A percentile compares a stretch with the other conserved stretches of the same genome.
Evolutionary conservation across 2,888 invertebrate genomes (phyloP).

Genomic region (Strigamia transsilvanica): DNA sequence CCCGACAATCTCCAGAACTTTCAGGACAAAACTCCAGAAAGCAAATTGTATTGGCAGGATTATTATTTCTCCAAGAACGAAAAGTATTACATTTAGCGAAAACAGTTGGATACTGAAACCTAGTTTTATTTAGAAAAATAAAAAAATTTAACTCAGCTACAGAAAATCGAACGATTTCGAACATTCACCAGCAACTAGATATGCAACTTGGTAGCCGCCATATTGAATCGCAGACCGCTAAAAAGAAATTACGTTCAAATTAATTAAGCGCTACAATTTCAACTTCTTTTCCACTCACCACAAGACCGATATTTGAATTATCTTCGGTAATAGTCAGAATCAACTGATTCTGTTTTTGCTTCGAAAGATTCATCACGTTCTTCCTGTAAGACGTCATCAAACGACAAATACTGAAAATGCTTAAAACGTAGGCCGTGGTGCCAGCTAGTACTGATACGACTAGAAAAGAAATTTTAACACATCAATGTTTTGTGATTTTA

Average conservation of each 20-base stretch:
- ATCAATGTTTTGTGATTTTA: neutral
- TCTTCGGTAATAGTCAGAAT: neutral
- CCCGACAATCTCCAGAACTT: neutral
- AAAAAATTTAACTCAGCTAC: neutral
- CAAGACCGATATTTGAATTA: neutral
- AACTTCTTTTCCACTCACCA: neutral
- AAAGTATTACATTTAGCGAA: neutral
- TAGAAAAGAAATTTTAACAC: neutral
- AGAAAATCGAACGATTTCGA: neutral
- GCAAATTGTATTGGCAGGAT: neutral
- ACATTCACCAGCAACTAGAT: neutral
- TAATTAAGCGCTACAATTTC: neutral
- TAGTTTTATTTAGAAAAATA: neutral
- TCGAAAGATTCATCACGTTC: neutral
- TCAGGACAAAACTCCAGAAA: neutral
- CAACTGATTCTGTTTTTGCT: neutral
- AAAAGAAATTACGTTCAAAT: neutral
- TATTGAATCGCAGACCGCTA: neutral
- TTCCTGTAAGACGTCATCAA: neutral
- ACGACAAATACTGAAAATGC: neutral
- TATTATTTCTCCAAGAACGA: neutral
- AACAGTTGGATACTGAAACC: neutral
- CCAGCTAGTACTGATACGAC: neutral
- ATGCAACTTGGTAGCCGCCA: neutral
- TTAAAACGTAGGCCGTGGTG: neutral